A percentile compares a stretch with the other conserved stretches of the same genome.
These are phyloP conservation scores for Oxycera nigricornis DNA, from an alignment of 2,888 invertebrate species.

Conservation along the genomic window DNA sequence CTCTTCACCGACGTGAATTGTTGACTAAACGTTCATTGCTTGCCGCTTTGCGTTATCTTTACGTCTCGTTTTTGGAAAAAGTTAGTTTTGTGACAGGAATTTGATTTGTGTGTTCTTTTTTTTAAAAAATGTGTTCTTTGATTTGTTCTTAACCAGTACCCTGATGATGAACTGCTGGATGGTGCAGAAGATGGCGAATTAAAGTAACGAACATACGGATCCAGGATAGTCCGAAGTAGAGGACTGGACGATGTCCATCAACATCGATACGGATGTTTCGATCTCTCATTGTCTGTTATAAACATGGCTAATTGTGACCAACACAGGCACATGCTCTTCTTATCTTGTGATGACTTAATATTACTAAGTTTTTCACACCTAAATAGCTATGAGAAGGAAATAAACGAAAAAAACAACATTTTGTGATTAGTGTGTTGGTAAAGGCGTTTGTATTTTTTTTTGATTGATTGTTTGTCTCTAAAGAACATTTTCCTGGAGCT, in stretches of 20 bases:
- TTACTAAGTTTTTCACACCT: conserved; percentile 52
- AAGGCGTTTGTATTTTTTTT: conserved; percentile 42
- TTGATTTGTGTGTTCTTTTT: conserved; percentile 45
- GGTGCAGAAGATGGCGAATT: conserved; percentile 41
- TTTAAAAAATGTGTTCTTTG: conserved; percentile 52
- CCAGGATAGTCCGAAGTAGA: conserved; percentile 41
- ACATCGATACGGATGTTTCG: conserved; percentile 41
- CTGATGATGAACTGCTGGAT: conserved; percentile 57
- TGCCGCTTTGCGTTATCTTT: background rate
- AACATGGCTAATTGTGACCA: conserved; percentile 35
- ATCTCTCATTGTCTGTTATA: conserved; percentile 34
- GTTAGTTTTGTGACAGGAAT: conserved; percentile 28
- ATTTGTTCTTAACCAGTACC: conserved; percentile 60
- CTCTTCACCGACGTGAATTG: background rate
- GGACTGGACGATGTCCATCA: conserved; percentile 41
- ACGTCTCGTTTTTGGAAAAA: background rate
- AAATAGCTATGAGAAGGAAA: conserved; percentile 62
- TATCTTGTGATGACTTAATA: conserved; percentile 38
- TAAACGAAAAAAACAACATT: conserved; percentile 62
- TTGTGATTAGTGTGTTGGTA: conserved; percentile 58
- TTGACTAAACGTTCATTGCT: background rate
- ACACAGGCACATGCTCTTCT: conserved; percentile 33
- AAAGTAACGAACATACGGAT: conserved; percentile 39
- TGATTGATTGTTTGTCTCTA: conserved; percentile 43
- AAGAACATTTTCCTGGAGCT: conserved; percentile 42